Evolutionary conservation across 2,797 vertebrate genomes (phyloP).

Genomic region (Molossus molossus): DNA sequence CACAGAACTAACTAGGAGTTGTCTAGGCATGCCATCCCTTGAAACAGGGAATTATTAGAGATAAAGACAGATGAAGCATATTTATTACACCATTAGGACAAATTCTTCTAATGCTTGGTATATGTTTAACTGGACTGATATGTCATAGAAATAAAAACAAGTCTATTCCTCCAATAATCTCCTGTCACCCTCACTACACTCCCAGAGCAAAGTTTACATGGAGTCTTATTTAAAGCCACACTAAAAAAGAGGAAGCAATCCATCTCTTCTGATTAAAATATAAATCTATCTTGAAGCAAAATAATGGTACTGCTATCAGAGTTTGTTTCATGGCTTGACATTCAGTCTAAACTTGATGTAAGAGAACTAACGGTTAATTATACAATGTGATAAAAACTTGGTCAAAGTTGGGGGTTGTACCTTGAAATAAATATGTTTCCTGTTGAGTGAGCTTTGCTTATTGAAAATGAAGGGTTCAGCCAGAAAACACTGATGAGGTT

Average conservation of each 20-base stretch:
- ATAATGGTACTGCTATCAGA: slow-evolving; percentile 57
- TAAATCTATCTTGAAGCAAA: slow-evolving; percentile 70
- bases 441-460: slow-evolving; percentile 45
- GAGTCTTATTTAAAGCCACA: slow-evolving; percentile 58
- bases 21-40: not conserved
- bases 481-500: not conserved
- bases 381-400: slow-evolving; percentile 65
- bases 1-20: not conserved
- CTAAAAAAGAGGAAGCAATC: slow-evolving; percentile 75
- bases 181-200: not conserved
- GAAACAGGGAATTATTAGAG: not conserved
- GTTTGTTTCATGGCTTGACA: slow-evolving; percentile 57
- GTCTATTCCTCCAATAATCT: slow-evolving; percentile 27
- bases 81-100: not conserved
- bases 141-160: slow-evolving; percentile 5
- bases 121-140: not conserved
- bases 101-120: not conserved
- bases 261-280: slow-evolving; percentile 73
- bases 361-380: slow-evolving; percentile 63
- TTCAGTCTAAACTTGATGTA: slow-evolving; percentile 75
- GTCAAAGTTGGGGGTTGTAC: slow-evolving; percentile 12
- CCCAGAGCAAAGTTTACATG: slow-evolving; percentile 53
- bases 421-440: slow-evolving; percentile 26
- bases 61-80: not conserved
- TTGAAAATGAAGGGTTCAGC: slow-evolving; percentile 61